Conservation (phyloP, 2,888 invertebrate species). For the Lycaena phlaeas region DNA sequence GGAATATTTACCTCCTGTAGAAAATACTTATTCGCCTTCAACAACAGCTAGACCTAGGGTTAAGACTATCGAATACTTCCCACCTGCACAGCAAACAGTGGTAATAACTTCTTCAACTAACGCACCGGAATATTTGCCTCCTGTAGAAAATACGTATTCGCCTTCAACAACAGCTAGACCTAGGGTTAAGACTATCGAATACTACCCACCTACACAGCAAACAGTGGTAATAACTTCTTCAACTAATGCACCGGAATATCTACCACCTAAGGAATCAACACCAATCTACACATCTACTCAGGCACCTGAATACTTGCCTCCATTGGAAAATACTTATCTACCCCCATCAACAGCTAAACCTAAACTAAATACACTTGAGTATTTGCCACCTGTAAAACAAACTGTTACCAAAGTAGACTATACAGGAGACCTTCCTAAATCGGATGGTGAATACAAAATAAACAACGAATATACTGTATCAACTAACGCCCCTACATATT, state of each 20-base stretch:
- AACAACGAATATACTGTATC: too few relatives aligned
- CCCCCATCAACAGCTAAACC: constrained; percentile 19
- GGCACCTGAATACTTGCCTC: constrained; percentile 50
- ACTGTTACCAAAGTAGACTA: constrained; percentile 27
- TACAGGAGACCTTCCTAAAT: constrained; percentile 20
- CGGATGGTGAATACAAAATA: constrained; percentile 13
- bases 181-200: neutral
- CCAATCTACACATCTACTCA: constrained; percentile 34
- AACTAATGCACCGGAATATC: constrained; percentile 34
- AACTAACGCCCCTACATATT: constrained; percentile 19
- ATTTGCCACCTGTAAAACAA: constrained; percentile 16
- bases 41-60: constrained; percentile 4
- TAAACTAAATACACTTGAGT: constrained; percentile 16
- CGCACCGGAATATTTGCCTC: constrained; percentile 1
- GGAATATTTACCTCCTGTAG: constrained; percentile 1
- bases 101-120: constrained; percentile 26
- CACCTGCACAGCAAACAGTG: constrained; percentile 1
- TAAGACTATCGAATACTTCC: constrained; percentile 1
- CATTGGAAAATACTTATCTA: constrained; percentile 29
- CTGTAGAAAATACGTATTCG: neutral
- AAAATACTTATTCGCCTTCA: neutral
- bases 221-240: constrained; percentile 29
- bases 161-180: constrained; percentile 2
- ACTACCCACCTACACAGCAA: constrained; percentile 5
- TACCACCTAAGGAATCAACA: constrained; percentile 24